Evolutionary conservation across 1,140 invertebrate species (phyloP).

Genomic region (Kradibia gibbosae): DNA sequence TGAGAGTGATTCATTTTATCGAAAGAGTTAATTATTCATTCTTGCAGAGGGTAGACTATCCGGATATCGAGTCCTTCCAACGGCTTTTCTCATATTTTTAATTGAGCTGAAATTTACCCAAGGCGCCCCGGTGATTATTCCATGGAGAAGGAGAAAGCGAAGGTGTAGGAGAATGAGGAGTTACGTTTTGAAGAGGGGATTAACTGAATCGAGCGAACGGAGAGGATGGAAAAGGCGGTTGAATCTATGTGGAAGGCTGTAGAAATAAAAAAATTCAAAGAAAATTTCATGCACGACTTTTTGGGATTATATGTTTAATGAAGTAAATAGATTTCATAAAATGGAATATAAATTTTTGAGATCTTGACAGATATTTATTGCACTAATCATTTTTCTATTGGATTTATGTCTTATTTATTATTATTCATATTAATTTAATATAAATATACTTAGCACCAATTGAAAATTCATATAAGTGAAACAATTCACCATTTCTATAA

Average conservation of each 20-base stretch:
- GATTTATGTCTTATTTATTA: not conserved
- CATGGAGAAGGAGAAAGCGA: not conserved
- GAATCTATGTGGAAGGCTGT: not conserved
- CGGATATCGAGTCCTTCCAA: slow-evolving; percentile 42
- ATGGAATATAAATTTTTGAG: not conserved
- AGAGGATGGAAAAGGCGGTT: not conserved
- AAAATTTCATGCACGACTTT: slow-evolving; percentile 8
- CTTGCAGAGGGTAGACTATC: slow-evolving; percentile 4
- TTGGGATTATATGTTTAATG: slow-evolving; percentile 1
- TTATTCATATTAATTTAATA: not conserved
- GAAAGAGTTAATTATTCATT: slow-evolving; percentile 65
- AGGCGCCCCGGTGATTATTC: slow-evolving; percentile 37
- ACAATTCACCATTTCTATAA: not conserved
- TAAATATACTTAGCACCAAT: not conserved
- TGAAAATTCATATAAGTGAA: not conserved
- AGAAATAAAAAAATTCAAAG: slow-evolving; percentile 19
- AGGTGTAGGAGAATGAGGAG: not conserved
- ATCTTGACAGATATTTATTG: not conserved
- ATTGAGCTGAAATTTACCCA: slow-evolving; percentile 48
- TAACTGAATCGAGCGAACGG: not conserved
- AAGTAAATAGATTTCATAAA: slow-evolving; percentile 7
- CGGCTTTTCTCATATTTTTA: slow-evolving; percentile 50
- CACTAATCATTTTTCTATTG: not conserved
- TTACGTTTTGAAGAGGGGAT: too few species aligned
- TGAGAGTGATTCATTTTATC: slow-evolving; percentile 60